A percentile compares a stretch with the other conserved stretches of the same genome.
Conservation (phyloP, 2,888 invertebrate species). For the Cheilosia pagana region DNA sequence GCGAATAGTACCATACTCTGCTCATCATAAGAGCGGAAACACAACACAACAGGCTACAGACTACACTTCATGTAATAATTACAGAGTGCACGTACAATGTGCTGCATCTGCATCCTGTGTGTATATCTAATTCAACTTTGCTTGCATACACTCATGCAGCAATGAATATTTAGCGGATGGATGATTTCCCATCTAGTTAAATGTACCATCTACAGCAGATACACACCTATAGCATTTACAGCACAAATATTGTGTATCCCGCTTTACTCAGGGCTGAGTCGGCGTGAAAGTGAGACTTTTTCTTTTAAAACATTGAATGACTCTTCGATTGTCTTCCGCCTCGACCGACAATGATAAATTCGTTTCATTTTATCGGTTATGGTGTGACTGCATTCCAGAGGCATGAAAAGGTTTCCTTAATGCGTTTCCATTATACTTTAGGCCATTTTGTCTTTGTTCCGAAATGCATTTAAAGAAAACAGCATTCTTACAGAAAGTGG, state of each 20-base stretch:
- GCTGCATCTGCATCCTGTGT: background rate
- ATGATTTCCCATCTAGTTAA: conserved; percentile 16
- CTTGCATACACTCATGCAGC: background rate
- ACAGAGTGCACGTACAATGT: background rate
- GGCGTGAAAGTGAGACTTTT: conserved; percentile 55
- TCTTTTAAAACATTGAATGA: conserved; percentile 16
- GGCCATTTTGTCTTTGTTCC: conserved; percentile 18
- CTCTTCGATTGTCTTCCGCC: conserved; percentile 50
- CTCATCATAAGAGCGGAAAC: conserved; percentile 6
- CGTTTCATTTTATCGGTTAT: conserved; percentile 39
- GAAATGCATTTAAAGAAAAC: background rate
- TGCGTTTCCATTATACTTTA: conserved; percentile 43
- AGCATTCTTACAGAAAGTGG: conserved; percentile 1
- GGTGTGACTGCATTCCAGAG: conserved; percentile 50
- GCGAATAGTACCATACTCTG: background rate
- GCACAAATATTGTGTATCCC: background rate
- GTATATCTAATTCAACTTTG: background rate
- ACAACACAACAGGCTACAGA: background rate
- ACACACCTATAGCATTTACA: background rate
- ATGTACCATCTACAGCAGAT: background rate
- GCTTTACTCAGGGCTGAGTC: conserved; percentile 7
- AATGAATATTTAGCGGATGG: conserved; percentile 25
- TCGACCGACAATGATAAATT: conserved; percentile 49
- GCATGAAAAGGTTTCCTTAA: conserved; percentile 46
- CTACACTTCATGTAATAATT: background rate